These are phyloP conservation scores for Acanthosepion esculentum DNA, from an alignment of 2,888 invertebrate species.

Conservation along the genomic window DNA sequence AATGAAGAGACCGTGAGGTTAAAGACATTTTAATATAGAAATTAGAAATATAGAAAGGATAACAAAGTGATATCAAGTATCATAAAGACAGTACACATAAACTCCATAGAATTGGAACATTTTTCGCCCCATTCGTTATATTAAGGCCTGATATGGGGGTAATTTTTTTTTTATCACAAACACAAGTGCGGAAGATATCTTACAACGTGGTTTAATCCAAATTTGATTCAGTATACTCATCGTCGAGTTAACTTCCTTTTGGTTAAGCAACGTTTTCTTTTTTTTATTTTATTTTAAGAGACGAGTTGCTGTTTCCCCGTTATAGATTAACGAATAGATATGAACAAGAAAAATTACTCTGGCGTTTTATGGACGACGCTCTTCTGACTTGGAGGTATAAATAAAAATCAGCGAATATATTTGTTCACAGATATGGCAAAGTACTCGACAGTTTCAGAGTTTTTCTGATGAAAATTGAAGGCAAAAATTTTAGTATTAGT, in stretches of 20 bases:
- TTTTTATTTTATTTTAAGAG: no score
- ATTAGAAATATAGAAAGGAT: background rate
- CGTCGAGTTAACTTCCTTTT: no score
- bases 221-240: no score
- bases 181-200: background rate
- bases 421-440: background rate
- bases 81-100: background rate
- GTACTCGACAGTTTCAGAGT: background rate
- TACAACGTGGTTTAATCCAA: background rate
- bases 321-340: background rate
- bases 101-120: background rate
- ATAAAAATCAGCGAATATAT: background rate
- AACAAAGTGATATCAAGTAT: background rate
- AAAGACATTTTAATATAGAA: constrained; percentile 14
- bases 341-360: background rate
- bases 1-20: background rate
- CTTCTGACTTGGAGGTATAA: background rate
- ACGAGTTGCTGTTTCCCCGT: no score
- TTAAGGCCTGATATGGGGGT: background rate
- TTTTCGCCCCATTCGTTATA: background rate
- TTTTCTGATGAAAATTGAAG: background rate
- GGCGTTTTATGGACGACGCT: background rate
- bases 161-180: background rate
- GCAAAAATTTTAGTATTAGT: background rate
- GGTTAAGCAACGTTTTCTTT: no score